These are phyloP conservation scores for Enteromius argenteus DNA, from an alignment of 2,797 vertebrate genomes.

Conservation along the genomic window DNA sequence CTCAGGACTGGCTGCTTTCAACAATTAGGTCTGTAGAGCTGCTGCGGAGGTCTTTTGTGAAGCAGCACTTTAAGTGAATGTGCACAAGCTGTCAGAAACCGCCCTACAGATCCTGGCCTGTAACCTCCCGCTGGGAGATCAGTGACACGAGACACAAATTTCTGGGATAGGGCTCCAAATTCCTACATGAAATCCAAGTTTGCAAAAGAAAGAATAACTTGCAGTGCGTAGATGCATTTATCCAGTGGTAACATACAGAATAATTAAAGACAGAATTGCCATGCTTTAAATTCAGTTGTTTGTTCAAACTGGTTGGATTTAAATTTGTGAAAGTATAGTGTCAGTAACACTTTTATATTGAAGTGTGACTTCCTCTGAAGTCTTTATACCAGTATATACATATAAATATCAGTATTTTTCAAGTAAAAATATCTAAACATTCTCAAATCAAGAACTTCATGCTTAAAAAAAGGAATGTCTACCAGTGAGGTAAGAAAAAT, in stretches of 20 bases:
- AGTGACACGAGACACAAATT: not conserved
- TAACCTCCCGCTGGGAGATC: not conserved
- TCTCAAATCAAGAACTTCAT: not conserved
- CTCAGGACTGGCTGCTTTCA: constrained; percentile 12
- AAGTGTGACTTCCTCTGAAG: not conserved
- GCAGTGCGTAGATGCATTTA: too few relatives aligned
- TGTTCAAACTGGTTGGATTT: not conserved
- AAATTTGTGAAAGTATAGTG: not conserved
- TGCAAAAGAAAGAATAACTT: not conserved
- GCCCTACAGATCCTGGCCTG: not conserved
- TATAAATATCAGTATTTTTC: not conserved
- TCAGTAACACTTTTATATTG: not conserved
- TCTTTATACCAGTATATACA: too few relatives aligned
- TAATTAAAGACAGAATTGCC: not conserved
- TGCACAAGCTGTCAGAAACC: constrained; percentile 16
- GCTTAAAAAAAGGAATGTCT: not conserved
- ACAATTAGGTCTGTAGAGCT: constrained; percentile 46
- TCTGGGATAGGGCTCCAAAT: not conserved
- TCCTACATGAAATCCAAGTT: not conserved
- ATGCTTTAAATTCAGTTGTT: not conserved
- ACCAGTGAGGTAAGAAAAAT: not conserved
- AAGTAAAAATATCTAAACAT: not conserved
- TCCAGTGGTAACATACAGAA: not conserved
- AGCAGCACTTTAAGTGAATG: constrained; percentile 42
- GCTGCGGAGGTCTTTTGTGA: constrained; percentile 36